Evolutionary conservation across 1,140 invertebrate species (phyloP), one percentile per base, ranked within the genome.

Genomic region (Drosophila orosa): DNA sequence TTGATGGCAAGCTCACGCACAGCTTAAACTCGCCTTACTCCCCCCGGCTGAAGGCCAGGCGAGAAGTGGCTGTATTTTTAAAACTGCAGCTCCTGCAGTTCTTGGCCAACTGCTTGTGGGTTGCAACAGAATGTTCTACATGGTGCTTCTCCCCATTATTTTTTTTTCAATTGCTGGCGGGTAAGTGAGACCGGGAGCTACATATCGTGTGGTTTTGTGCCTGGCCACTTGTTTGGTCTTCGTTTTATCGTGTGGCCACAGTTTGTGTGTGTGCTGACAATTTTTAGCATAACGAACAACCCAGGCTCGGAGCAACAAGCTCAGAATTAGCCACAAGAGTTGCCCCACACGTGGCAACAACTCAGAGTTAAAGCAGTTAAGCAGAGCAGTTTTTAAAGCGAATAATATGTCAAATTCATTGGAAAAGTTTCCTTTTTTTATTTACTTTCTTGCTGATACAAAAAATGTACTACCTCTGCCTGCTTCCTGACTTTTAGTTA

Each of bases 181-280:
- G 61, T 19, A 45, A 74, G 50, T 56, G 24, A 63, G 44, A 75
- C 52, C 61, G 33, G 69, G 35, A 44, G 54, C 45, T 37, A 45
- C 24, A 25, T 45, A 22, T 57, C 47, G 67, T 72, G 69, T 22
- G 71, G 71, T 50, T 39, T 40, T 35, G 19, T 22, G 54, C 22
- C 37, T 62, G 62, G 44, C 63, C 47, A 33, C 25, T 42, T 33
- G 69, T 63, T 62, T 55, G 58, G 42, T 29, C 25, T 24, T 27
- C 37, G 71, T 55, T 74, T 74, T 74, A 74, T 74, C 57, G 39
- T 77, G 74, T 69, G 74, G 74, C 63, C 74, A 77, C 63, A 77
- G 50, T 52, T 50, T 56, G 61, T 74, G 29, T 54, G 59, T 52
- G 45, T 73, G 55, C 62, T 44, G 73, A 75, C 73, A 76, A 47